Percentiles rank a stretch among this genome's conserved stretches.
Evolutionary conservation across 1,140 invertebrate species (phyloP).

Genomic region (Megathymus violae): DNA sequence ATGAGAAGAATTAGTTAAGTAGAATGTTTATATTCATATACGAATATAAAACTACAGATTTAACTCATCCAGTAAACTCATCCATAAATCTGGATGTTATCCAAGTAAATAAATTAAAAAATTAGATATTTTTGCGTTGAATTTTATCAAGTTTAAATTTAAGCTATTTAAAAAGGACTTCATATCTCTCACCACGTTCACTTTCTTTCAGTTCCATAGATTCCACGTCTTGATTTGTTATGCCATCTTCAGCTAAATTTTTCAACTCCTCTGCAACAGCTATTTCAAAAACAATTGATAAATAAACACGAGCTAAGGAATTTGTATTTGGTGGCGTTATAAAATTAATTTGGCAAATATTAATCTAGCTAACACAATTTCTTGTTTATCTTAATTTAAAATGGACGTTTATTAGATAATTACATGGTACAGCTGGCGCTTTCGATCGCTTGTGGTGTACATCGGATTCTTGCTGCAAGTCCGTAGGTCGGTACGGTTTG

Average conservation of each 20-base stretch:
- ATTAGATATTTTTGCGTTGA: too few relatives aligned
- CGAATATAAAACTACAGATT: too few relatives aligned
- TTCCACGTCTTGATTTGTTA: conserved; percentile 37
- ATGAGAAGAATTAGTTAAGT: too few relatives aligned
- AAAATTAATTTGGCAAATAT: not conserved
- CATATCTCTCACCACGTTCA: conserved; percentile 43
- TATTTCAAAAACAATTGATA: conserved; percentile 36
- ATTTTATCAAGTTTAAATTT: too few relatives aligned
- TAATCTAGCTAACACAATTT: not conserved
- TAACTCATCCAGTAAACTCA: too few relatives aligned
- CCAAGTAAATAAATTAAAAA: too few relatives aligned
- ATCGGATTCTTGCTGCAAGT: conserved; percentile 52
- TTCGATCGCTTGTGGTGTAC: conserved; percentile 55
- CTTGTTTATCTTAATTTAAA: not conserved
- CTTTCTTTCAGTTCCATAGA: conserved; percentile 46
- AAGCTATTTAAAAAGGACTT: not conserved
- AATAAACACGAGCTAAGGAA: not conserved
- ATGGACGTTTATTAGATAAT: not conserved
- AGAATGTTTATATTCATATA: too few relatives aligned
- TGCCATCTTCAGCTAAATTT: conserved; percentile 44
- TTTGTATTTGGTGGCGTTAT: not conserved
- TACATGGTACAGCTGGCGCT: conserved; percentile 62
- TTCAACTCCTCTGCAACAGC: conserved; percentile 60
- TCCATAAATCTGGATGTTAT: too few relatives aligned
- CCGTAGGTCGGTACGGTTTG: conserved; percentile 52